Percentiles rank a stretch among this genome's conserved stretches.
phyloP scores from a whole-genome alignment of 1,140 invertebrate species.

The Drosophila triauraria region DNA sequence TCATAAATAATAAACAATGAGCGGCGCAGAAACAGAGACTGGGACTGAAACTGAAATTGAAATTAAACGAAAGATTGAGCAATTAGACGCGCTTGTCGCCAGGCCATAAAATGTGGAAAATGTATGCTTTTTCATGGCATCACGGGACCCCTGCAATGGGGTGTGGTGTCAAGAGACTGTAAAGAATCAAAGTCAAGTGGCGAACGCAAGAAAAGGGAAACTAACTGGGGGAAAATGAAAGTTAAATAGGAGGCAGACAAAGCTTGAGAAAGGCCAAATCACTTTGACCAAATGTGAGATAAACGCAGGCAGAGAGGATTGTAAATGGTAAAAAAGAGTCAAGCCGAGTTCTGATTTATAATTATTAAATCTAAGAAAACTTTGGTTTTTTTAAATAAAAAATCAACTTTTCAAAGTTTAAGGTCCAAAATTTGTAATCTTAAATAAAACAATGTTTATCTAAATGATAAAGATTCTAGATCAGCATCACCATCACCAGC shows the following conservation, averaged over 20 bases:
- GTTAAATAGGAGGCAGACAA: conserved; percentile 1
- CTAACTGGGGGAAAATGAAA: conserved; percentile 4
- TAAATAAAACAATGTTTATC: no score
- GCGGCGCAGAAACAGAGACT: conserved; percentile 36
- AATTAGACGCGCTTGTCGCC: conserved; percentile 67
- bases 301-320: background rate
- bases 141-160: conserved; percentile 16
- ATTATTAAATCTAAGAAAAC: background rate
- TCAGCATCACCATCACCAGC: no score
- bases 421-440: no score
- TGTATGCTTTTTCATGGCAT: conserved; percentile 50
- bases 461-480: no score
- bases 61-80: conserved; percentile 37
- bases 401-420: no score
- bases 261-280: conserved; percentile 2
- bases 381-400: no score
- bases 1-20: conserved; percentile 45
- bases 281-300: background rate
- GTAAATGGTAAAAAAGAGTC: background rate
- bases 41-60: conserved; percentile 51
- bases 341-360: background rate
- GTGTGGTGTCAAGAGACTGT: background rate
- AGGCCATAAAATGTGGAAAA: conserved; percentile 39
- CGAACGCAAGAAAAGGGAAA: conserved; percentile 7
- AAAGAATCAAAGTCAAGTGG: conserved; percentile 2